Evolutionary conservation across 30 jellyfish, hydroid and myxozoan genomes (phyloP), one percentile per base, ranked within the genome.

Genomic region (Aurelia sp.): DNA sequence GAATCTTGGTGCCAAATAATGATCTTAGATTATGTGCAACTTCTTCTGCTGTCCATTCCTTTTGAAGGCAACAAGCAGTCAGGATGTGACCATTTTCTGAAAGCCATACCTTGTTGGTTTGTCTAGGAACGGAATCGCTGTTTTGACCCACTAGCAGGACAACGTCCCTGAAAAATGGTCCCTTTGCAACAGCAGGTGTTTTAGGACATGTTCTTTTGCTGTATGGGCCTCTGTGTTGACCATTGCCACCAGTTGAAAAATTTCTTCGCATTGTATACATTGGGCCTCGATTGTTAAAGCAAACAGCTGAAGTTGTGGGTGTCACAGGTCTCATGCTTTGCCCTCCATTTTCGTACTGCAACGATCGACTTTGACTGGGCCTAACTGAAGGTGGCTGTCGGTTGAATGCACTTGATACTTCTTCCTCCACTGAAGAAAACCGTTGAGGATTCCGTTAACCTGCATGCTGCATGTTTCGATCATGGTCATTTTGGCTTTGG

Each of bases 21-120:
- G 9, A 35, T 24, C 84, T 44, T 11, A 73, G 69, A 19, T 30
- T 35, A 62, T 3, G 31, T 33, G 31, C 18, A 35, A 73, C 60
- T 73, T 73, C 68, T 52, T 73, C 71, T 13, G 31, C 50, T 73
- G 84, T 16, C 84, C 84, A 73, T 73, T 73, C 84, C 71, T 73
- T 73, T 50, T 73, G 84, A 35, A 73, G 70, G 6, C 60, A 60
- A 60, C 57, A 22, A 21, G 68, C 84, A 73, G 84, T 35, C 40
- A 73, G 47, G 30, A 73, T 24, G 17, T 47, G 84, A 15, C 84
- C 84, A 73, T 73, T 60, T 72, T 73, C 71, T 30, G 33, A 18
- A 33, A 69, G 33, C 81, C 81, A 69, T 8, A 69, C 61, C 15
- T 69, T 69, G 63, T 24, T 69, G 33, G 21, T 69, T 11, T 73